Evolutionary conservation across 2,888 invertebrate genomes (phyloP).

Genomic region (Coremacera marginata): DNA sequence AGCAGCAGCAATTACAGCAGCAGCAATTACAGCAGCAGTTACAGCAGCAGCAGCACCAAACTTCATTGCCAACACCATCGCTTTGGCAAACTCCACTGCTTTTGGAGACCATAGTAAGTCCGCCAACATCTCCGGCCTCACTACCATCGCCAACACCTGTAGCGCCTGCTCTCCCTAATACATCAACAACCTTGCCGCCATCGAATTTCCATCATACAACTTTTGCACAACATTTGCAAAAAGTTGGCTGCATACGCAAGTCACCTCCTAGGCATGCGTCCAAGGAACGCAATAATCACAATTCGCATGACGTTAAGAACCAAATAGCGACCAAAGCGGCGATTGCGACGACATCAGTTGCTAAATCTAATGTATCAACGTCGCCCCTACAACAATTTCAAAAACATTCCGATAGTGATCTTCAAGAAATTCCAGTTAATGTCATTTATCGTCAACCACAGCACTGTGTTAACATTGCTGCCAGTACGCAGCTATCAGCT

Average conservation of each 20-base stretch:
- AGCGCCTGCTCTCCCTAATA: constrained; percentile 43
- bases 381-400: constrained; percentile 32
- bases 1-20: constrained; percentile 55
- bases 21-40: constrained; percentile 48
- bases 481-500: constrained; percentile 30
- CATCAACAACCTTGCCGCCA: constrained; percentile 58
- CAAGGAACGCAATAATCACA: constrained; percentile 28
- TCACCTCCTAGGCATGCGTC: constrained; percentile 37
- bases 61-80: constrained; percentile 60
- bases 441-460: constrained; percentile 64
- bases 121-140: constrained; percentile 59
- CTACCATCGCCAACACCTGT: constrained; percentile 50
- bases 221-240: constrained; percentile 65
- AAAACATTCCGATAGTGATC: constrained; percentile 66
- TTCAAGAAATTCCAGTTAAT: constrained; percentile 67
- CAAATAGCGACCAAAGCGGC: not conserved
- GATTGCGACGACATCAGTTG: not conserved
- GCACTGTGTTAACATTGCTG: constrained; percentile 30
- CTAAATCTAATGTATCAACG: constrained; percentile 11
- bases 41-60: constrained; percentile 40
- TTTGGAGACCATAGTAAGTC: constrained; percentile 58
- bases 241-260: constrained; percentile 62
- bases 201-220: constrained; percentile 68
- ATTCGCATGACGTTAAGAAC: constrained; percentile 9
- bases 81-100: constrained; percentile 64